These are phyloP conservation scores for Slavum lentiscoides DNA, from an alignment of 2,888 invertebrate species.

Conservation along the genomic window DNA sequence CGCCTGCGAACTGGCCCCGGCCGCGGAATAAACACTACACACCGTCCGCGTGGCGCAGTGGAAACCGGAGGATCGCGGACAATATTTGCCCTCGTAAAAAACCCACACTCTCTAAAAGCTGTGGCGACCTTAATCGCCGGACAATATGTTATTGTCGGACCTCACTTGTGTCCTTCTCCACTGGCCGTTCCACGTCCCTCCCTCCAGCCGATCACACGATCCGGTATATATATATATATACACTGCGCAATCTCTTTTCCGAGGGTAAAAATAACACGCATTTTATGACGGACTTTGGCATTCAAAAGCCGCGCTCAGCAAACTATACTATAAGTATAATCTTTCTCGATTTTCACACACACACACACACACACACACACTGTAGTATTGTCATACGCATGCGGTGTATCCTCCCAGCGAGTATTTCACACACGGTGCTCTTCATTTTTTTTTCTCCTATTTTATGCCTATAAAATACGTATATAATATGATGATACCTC, in stretches of 20 bases:
- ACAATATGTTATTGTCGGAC: constrained; percentile 53
- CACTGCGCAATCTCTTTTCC: neutral
- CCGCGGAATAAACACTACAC: constrained; percentile 24
- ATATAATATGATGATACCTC: too few species aligned
- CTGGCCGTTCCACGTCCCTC: constrained; percentile 9
- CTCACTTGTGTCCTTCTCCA: constrained; percentile 27
- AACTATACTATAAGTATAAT: constrained; percentile 20
- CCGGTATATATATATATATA: too few species aligned
- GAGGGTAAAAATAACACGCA: constrained; percentile 47
- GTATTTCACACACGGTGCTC: too few species aligned
- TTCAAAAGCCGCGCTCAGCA: constrained; percentile 28
- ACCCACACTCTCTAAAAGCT: constrained; percentile 44
- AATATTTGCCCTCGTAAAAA: constrained; percentile 52
- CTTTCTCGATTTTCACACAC: neutral
- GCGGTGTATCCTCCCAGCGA: too few species aligned
- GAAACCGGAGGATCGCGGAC: constrained; percentile 17
- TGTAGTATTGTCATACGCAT: too few species aligned
- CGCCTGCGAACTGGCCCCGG: constrained; percentile 45
- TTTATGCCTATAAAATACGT: too few species aligned
- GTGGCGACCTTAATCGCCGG: constrained; percentile 49
- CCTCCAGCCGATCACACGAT: too few species aligned
- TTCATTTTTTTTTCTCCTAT: too few species aligned
- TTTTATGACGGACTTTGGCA: constrained; percentile 47
- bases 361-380: too few species aligned
- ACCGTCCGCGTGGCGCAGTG: neutral